A percentile compares a stretch with the other conserved stretches of the same genome.
These are phyloP conservation scores for Elachura formosa DNA, from an alignment of 2,113 vertebrate species.

Conservation along the genomic window DNA sequence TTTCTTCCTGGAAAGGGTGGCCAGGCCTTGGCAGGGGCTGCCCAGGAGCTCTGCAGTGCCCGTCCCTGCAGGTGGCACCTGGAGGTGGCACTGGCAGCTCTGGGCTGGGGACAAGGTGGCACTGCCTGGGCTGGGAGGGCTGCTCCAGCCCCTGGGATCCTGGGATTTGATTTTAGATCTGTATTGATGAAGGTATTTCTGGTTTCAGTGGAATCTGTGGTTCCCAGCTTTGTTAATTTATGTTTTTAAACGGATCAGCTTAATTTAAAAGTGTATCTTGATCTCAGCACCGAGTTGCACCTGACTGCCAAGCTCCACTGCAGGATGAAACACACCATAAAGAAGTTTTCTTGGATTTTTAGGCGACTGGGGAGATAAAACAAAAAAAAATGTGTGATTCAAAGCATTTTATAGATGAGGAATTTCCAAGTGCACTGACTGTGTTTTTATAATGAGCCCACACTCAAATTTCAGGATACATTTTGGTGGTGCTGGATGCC, in stretches of 20 bases:
- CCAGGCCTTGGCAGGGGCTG: fast-evolving
- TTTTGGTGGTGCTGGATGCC: background rate
- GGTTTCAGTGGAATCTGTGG: background rate
- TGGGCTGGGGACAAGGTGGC: background rate
- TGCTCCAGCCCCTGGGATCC: fast-evolving
- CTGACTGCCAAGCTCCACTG: background rate
- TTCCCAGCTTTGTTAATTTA: background rate
- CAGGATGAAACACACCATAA: background rate
- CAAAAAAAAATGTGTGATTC: background rate
- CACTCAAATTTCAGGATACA: background rate
- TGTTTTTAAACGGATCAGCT: background rate
- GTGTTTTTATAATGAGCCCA: background rate
- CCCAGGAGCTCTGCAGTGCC: background rate
- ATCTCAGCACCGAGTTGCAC: background rate
- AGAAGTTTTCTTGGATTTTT: background rate
- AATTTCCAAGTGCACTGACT: background rate
- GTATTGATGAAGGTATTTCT: background rate
- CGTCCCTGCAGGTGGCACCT: background rate
- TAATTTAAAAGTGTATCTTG: background rate
- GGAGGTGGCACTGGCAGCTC: background rate
- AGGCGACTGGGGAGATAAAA: background rate
- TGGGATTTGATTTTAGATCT: background rate
- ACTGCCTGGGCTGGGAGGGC: fast-evolving
- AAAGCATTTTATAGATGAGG: background rate
- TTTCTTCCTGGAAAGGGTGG: fast-evolving